phyloP scores from a whole-genome alignment of 2,113 vertebrate species.

The Hucho hucho region DNA sequence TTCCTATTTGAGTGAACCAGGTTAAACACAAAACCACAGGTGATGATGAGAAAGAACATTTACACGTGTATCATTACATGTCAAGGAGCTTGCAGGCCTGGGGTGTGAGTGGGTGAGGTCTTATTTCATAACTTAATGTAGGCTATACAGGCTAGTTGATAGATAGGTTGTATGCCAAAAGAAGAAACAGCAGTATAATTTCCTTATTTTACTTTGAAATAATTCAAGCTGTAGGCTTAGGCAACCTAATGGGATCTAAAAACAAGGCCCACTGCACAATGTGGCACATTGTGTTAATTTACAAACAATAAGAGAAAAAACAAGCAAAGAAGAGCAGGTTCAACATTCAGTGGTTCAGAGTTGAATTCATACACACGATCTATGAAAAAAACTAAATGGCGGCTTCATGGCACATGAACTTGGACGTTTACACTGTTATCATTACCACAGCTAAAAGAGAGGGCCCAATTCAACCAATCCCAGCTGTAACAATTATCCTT shows the following conservation, averaged over 20 bases:
- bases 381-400: no score
- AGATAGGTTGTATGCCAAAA: neutral
- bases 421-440: no score
- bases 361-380: no score
- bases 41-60: neutral
- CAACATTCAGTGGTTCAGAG: neutral
- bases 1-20: no score
- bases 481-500: no score
- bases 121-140: neutral
- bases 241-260: neutral
- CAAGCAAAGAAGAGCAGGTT: neutral
- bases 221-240: constrained; percentile 9
- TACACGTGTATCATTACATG: neutral
- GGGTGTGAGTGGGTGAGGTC: neutral
- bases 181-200: neutral
- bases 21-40: neutral
- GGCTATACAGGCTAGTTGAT: neutral
- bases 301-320: constrained; percentile 3
- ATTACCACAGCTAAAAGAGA: no score
- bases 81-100: neutral
- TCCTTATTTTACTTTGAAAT: constrained; percentile 4
- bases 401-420: no score
- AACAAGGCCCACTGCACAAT: no score
- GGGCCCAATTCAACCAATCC: no score
- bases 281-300: neutral